Evolutionary conservation across 1,140 invertebrate species (phyloP).

Genomic region (Tachypleus tridentatus): DNA sequence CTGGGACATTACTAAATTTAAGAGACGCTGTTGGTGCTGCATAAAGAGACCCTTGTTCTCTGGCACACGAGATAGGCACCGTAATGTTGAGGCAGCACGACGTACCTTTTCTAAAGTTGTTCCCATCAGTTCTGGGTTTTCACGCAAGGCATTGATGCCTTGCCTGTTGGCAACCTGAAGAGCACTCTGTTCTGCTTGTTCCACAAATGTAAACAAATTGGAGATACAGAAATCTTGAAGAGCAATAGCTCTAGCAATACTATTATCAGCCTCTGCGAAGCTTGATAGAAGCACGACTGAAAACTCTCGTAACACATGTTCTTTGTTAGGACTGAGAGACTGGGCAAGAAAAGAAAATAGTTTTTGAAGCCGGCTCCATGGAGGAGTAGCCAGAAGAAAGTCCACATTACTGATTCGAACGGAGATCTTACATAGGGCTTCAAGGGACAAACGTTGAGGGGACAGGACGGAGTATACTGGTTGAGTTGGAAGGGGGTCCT

Average conservation of each 20-base stretch:
- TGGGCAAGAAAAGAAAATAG: conserved; percentile 77
- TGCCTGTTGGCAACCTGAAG: conserved; percentile 88
- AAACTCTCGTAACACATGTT: conserved; percentile 87
- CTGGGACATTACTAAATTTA: conserved; percentile 91
- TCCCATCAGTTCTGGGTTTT: conserved; percentile 97
- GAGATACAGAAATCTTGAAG: conserved; percentile 61
- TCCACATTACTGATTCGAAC: conserved; percentile 95
- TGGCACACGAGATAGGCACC: conserved; percentile 74
- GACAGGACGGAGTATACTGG: conserved; percentile 60
- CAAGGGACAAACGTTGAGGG: conserved; percentile 82
- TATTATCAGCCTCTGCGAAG: conserved; percentile 76
- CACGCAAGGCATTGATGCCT: conserved; percentile 78
- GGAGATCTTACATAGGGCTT: conserved; percentile 92
- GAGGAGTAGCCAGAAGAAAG: conserved; percentile 89
- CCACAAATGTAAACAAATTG: conserved; percentile 88
- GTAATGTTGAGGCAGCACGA: conserved; percentile 73
- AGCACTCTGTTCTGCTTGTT: conserved; percentile 86
- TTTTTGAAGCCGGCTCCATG: conserved; percentile 76
- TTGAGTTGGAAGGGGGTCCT: conserved; percentile 77
- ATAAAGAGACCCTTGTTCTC: conserved; percentile 80
- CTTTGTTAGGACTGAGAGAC: conserved; percentile 74
- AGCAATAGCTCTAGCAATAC: conserved; percentile 79
- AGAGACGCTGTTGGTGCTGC: conserved; percentile 79
- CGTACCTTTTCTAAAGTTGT: conserved; percentile 96
- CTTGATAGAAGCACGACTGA: conserved; percentile 80